Percentiles rank a stretch among this genome's conserved stretches.
phyloP scores from a whole-genome alignment of 2,797 vertebrate species.

The Periparus ater region DNA sequence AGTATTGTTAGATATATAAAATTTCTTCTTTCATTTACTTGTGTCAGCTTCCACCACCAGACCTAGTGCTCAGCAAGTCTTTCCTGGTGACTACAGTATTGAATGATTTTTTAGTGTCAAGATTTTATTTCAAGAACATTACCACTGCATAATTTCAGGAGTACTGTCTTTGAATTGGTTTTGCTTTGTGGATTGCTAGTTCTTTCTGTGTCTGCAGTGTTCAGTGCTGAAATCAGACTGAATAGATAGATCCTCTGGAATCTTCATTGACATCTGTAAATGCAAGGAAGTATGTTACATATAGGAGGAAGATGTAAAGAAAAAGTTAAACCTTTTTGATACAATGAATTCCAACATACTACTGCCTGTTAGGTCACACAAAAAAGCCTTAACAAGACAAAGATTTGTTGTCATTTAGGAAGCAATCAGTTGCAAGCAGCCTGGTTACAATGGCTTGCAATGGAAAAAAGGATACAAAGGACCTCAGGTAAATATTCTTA shows the following conservation, averaged over 20 bases:
- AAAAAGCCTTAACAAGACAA: not conserved
- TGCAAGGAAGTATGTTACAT: not conserved
- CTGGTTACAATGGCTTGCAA: not conserved
- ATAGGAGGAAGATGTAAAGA: not conserved
- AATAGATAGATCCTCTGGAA: not conserved
- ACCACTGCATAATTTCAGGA: not conserved
- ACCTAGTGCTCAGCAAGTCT: not conserved
- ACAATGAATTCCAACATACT: not conserved
- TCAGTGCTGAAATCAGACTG: not conserved
- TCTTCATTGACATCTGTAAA: not conserved
- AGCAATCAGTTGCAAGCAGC: not conserved
- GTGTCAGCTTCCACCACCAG: not conserved
- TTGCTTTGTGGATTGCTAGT: not conserved
- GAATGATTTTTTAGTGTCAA: not conserved
- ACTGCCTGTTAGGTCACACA: not conserved
- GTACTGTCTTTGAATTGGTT: not conserved
- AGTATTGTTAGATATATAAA: not conserved
- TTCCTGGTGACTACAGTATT: not conserved
- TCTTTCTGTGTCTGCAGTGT: not conserved
- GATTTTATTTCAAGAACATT: not conserved
- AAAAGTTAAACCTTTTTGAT: not conserved
- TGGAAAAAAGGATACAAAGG: constrained; percentile 22
- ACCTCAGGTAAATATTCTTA: constrained; percentile 15
- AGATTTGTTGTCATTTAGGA: not conserved
- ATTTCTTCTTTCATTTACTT: not conserved